Conservation (phyloP, 2,113 vertebrate genomes). For the Nycticebus coucang region DNA sequence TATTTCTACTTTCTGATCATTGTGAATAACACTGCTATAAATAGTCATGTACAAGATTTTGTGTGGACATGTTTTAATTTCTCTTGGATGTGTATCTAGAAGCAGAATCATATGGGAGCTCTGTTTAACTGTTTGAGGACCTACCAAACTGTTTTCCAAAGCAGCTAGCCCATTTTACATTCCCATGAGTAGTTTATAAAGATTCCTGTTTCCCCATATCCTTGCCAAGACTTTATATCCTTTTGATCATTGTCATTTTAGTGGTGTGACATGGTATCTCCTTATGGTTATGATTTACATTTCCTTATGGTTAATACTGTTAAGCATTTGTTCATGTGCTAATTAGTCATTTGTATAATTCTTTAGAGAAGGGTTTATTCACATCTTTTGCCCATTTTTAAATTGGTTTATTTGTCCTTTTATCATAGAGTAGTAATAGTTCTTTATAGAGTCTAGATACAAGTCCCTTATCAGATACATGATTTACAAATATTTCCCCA, state of each 20-base stretch:
- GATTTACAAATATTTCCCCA: conserved; percentile 1
- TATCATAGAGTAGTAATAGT: neutral
- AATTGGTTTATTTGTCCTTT: neutral
- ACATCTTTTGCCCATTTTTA: neutral
- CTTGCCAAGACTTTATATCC: neutral
- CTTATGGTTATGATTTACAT: neutral
- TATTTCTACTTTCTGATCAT: neutral
- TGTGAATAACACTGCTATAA: neutral
- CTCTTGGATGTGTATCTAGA: neutral
- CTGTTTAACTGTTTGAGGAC: neutral
- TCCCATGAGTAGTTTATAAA: neutral
- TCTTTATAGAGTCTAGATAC: neutral
- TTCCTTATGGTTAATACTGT: conserved; percentile 8
- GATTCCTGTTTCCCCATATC: neutral
- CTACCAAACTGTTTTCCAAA: neutral
- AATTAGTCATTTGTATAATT: neutral
- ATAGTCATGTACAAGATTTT: conserved; percentile 6
- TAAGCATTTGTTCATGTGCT: neutral
- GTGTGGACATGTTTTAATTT: conserved; percentile 15
- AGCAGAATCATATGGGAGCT: neutral
- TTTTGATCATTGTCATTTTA: neutral
- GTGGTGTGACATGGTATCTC: neutral
- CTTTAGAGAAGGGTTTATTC: neutral
- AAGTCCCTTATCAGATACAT: neutral
- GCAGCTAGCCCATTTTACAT: neutral